Evolutionary conservation across 2,113 vertebrate genomes (phyloP).

Genomic region (Uria lomvia): DNA sequence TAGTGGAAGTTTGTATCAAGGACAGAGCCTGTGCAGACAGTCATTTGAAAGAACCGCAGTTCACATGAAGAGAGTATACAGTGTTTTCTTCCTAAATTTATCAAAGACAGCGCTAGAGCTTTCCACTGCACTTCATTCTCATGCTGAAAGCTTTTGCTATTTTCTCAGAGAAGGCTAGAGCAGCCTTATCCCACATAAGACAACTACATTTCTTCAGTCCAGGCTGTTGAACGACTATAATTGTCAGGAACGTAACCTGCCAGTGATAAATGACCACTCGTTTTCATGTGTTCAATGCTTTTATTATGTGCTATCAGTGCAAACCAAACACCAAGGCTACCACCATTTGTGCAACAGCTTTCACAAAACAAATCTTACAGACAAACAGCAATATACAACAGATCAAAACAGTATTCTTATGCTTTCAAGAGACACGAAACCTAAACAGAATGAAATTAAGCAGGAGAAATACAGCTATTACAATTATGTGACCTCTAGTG

Average conservation of each 20-base stretch:
- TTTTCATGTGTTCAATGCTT: constrained; percentile 66
- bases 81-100: background rate
- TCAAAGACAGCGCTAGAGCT: background rate
- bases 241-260: background rate
- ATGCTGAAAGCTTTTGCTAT: background rate
- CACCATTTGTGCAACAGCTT: constrained; percentile 43
- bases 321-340: constrained; percentile 57
- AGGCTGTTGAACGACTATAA: background rate
- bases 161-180: background rate
- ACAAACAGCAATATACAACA: background rate
- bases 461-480: background rate
- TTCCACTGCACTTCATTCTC: background rate
- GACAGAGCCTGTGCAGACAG: background rate
- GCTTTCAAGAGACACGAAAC: background rate
- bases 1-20: no score
- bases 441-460: background rate
- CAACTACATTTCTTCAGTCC: background rate
- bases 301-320: constrained; percentile 75
- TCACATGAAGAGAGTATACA: background rate
- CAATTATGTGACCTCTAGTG: background rate
- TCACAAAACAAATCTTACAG: constrained; percentile 22
- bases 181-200: background rate
- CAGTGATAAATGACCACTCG: constrained; percentile 26
- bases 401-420: background rate
- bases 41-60: no score